Conservation (phyloP, 1,140 invertebrate genomes). For the Spodoptera litura region DNA sequence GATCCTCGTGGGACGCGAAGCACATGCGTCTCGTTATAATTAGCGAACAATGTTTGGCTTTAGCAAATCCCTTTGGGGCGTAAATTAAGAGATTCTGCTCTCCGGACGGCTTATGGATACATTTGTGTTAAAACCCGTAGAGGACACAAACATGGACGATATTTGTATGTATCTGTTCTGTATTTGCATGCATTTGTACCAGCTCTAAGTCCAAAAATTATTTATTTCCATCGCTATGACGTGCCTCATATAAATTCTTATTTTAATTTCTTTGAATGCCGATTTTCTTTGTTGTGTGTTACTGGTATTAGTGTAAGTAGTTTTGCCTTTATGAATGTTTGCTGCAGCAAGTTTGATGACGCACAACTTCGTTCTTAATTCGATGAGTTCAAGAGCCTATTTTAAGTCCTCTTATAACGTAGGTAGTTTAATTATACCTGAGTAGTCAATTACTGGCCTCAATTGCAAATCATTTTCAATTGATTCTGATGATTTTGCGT, state of each 20-base stretch:
- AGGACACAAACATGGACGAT: conserved; percentile 57
- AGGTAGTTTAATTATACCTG: conserved; percentile 20
- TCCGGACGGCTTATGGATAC: conserved; percentile 77
- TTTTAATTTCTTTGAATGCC: conserved; percentile 34
- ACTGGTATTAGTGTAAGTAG: neutral
- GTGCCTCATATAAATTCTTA: conserved; percentile 21
- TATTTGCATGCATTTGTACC: conserved; percentile 50
- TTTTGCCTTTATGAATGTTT: neutral
- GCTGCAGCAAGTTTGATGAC: neutral
- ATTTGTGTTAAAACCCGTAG: conserved; percentile 73
- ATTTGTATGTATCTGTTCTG: conserved; percentile 53
- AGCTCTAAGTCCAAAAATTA: conserved; percentile 52
- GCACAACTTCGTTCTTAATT: neutral
- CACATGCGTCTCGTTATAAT: conserved; percentile 84
- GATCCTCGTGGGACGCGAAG: conserved; percentile 78
- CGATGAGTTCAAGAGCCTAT: conserved; percentile 26
- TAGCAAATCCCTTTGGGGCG: conserved; percentile 84
- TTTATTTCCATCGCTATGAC: conserved; percentile 40
- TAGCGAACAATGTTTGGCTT: conserved; percentile 86
- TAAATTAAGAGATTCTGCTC: conserved; percentile 84
- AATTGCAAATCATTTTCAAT: conserved; percentile 24
- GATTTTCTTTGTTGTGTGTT: neutral
- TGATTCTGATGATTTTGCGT: conserved; percentile 11
- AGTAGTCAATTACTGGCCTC: conserved; percentile 21
- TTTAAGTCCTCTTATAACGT: neutral